These are phyloP conservation scores for Pelochelys cantorii DNA, from an alignment of 2,797 vertebrate species.

Conservation along the genomic window DNA sequence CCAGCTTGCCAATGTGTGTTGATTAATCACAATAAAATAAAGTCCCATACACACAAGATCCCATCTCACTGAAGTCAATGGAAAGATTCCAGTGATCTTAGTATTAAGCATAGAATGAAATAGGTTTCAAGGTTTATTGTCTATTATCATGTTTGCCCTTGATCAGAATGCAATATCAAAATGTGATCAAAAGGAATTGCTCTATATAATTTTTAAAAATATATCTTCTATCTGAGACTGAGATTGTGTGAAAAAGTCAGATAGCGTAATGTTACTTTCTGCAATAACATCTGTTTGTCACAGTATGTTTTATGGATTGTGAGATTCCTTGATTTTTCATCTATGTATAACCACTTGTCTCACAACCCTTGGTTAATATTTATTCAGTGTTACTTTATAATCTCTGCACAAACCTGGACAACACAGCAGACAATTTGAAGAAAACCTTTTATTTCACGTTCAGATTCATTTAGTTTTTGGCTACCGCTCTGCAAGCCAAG, in stretches of 20 bases:
- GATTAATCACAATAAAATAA: conserved; percentile 45
- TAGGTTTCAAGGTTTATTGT: conserved; percentile 13
- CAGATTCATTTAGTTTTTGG: fast-evolving
- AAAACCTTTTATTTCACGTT: fast-evolving
- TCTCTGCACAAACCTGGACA: neutral
- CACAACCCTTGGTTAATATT: neutral
- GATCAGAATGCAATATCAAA: neutral
- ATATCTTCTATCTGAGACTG: neutral
- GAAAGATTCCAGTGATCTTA: neutral
- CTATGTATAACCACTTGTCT: neutral
- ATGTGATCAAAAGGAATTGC: conserved; percentile 3
- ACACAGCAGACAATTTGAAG: neutral
- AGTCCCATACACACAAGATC: neutral
- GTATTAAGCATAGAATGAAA: conserved; percentile 35
- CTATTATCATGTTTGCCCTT: conserved; percentile 47
- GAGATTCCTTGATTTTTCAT: neutral
- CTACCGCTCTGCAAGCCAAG: neutral
- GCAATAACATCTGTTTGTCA: neutral
- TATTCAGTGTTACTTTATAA: neutral
- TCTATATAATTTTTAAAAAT: neutral
- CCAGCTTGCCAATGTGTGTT: neutral
- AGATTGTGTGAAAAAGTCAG: neutral
- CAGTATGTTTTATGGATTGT: neutral
- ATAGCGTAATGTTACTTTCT: neutral
- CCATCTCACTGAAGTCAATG: neutral